Evolutionary conservation across 2,113 vertebrate species (phyloP).

Genomic region (Chiloscyllium plagiosum): DNA sequence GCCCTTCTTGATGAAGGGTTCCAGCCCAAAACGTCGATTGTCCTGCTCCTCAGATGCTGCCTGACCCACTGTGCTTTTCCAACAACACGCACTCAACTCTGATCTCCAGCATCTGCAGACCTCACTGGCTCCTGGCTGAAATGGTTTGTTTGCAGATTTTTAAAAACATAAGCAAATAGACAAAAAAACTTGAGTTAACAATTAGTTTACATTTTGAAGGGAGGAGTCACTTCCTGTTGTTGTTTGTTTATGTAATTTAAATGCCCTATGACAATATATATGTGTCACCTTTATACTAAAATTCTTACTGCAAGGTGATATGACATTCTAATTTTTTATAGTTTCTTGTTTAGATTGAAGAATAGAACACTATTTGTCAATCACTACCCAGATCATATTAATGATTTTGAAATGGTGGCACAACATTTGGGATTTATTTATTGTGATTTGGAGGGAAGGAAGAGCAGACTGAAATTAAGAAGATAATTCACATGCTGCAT

Average conservation of each 20-base stretch:
- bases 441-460: not conserved
- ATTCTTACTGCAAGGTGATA: not conserved
- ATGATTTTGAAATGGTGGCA: not conserved
- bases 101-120: too few species aligned
- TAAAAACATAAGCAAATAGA: not conserved
- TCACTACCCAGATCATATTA: not conserved
- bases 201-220: not conserved
- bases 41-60: too few species aligned
- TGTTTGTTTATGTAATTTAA: not conserved
- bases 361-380: not conserved
- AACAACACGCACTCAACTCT: too few species aligned
- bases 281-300: not conserved
- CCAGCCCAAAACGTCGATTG: too few species aligned
- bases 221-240: not conserved
- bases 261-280: not conserved
- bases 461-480: not conserved
- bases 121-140: not conserved
- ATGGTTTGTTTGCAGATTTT: not conserved
- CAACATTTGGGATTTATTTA: constrained; percentile 5
- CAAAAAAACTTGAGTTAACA: not conserved
- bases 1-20: too few species aligned
- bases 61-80: too few species aligned
- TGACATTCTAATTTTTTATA: not conserved
- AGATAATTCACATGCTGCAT: not conserved
- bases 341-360: not conserved